phyloP scores from a whole-genome alignment of 2,797 vertebrate species.

The Vipera ursinii region DNA sequence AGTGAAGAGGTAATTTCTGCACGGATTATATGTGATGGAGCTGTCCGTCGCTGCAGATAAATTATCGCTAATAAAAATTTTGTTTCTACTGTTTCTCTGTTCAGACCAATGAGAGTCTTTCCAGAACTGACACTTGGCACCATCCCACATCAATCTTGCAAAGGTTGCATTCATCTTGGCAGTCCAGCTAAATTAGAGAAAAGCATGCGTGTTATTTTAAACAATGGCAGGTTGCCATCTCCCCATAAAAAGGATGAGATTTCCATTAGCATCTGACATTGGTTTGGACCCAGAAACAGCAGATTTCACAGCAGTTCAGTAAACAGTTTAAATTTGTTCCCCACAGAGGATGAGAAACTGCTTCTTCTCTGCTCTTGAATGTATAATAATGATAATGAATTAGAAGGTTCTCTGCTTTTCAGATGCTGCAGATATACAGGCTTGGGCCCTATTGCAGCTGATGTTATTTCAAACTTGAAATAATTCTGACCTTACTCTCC shows the following conservation, averaged over 20 bases:
- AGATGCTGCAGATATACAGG: conserved; percentile 10
- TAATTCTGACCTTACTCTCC: conserved; percentile 54
- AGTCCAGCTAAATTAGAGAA: conserved; percentile 45
- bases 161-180: conserved; percentile 47
- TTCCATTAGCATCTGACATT: conserved; percentile 81
- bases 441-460: conserved; percentile 48
- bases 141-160: conserved; percentile 45
- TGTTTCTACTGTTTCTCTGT: conserved; percentile 48
- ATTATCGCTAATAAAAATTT: conserved; percentile 24
- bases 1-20: conserved; percentile 57
- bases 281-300: conserved; percentile 68
- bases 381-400: conserved; percentile 76
- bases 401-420: conserved; percentile 54
- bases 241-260: conserved; percentile 69
- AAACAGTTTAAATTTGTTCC: conserved; percentile 71
- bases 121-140: conserved; percentile 50
- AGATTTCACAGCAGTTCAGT: conserved; percentile 67
- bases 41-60: conserved; percentile 53
- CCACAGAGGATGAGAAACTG: conserved; percentile 48
- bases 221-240: conserved; percentile 70
- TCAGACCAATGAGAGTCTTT: conserved; percentile 52
- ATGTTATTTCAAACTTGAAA: conserved; percentile 67
- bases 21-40: conserved; percentile 34
- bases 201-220: conserved; percentile 67
- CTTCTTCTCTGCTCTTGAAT: conserved; percentile 65